Evolutionary conservation across 2,113 vertebrate genomes (phyloP).

Genomic region (Thunnus maccoyii): DNA sequence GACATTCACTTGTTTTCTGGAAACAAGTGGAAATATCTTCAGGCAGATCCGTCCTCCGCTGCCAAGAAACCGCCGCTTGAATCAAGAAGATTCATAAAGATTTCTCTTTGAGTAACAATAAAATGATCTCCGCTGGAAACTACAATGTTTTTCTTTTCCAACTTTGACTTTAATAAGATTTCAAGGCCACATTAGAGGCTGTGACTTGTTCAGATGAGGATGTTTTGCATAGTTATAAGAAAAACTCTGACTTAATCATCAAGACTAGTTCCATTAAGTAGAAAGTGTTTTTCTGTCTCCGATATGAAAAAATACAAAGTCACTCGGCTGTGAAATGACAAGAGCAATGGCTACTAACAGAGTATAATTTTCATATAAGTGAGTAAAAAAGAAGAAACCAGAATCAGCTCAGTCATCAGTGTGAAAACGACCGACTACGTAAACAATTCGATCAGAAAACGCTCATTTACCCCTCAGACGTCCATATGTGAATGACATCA

Average conservation of each 20-base stretch:
- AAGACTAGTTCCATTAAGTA: not conserved
- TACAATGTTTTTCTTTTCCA: too few relatives aligned
- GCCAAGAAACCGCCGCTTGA: not conserved
- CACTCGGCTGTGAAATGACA: not conserved
- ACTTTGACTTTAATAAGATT: not conserved
- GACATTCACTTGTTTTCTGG: constrained; percentile 9
- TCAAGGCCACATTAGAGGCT: not conserved
- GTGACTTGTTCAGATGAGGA: not conserved
- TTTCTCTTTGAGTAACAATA: not conserved
- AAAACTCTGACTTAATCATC: not conserved
- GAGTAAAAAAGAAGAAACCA: too few relatives aligned
- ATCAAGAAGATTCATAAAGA: not conserved
- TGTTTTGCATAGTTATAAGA: not conserved
- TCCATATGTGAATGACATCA: too few relatives aligned
- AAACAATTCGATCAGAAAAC: too few relatives aligned
- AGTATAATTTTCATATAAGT: not conserved
- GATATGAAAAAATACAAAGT: not conserved
- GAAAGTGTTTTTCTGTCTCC: not conserved
- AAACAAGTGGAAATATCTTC: constrained; percentile 17
- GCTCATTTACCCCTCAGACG: too few relatives aligned
- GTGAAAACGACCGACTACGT: too few relatives aligned
- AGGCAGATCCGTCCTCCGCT: constrained; percentile 15
- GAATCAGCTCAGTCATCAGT: too few relatives aligned
- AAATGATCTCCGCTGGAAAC: constrained; percentile 13
- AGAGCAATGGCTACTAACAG: not conserved